Evolutionary conservation across 1,140 invertebrate genomes (phyloP).

Genomic region (Polypedilum vanderplanki): DNA sequence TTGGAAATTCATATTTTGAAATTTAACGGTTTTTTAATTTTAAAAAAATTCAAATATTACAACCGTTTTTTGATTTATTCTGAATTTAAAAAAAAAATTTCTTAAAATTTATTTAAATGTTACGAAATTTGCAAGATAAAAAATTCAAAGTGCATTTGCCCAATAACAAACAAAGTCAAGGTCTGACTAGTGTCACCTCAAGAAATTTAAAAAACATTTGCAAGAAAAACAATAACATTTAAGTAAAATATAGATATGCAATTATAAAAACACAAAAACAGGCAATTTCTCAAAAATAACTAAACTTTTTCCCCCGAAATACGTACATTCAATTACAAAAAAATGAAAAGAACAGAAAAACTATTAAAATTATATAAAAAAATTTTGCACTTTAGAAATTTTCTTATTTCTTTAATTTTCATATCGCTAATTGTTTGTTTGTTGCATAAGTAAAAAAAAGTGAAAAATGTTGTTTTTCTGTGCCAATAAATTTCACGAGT

Average conservation of each 20-base stretch:
- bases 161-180: background rate
- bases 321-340: conserved; percentile 28
- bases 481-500: conserved; percentile 11
- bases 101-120: no score
- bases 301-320: conserved; percentile 3
- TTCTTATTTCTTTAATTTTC: background rate
- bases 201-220: no score
- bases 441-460: background rate
- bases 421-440: background rate
- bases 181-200: no score
- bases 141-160: no score
- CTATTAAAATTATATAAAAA: background rate
- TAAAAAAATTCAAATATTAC: no score
- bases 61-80: no score
- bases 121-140: no score
- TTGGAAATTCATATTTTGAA: no score
- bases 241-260: no score
- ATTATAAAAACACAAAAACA: background rate
- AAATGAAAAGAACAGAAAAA: background rate
- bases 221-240: no score
- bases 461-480: background rate
- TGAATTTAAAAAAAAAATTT: no score
- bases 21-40: no score
- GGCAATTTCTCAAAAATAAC: background rate
- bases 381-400: conserved; percentile 1